phyloP scores from a whole-genome alignment of 2,888 invertebrate species.

The Acanthosepion lycidas region DNA sequence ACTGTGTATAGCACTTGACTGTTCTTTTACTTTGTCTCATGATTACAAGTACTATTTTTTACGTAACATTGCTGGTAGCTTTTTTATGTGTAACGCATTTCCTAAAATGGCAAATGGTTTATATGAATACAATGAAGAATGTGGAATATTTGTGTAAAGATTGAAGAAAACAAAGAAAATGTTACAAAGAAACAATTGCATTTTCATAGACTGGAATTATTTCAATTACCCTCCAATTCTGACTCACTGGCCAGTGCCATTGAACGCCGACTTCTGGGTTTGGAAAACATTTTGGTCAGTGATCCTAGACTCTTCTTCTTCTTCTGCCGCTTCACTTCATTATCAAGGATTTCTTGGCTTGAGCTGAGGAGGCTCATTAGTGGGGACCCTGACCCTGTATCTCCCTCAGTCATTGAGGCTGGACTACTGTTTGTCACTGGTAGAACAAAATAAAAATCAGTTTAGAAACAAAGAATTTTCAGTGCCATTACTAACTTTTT shows the following conservation, averaged over 20 bases:
- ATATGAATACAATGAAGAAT: neutral
- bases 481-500: too few relatives aligned
- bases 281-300: constrained; percentile 67
- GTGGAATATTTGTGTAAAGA: neutral
- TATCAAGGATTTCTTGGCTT: constrained; percentile 40
- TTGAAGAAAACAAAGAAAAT: neutral
- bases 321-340: constrained; percentile 61
- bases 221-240: constrained; percentile 59
- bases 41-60: too few relatives aligned
- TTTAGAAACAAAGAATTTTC: too few relatives aligned
- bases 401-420: neutral
- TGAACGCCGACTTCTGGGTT: constrained; percentile 64
- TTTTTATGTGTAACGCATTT: neutral
- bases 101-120: neutral
- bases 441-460: constrained; percentile 23
- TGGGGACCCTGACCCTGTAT: constrained; percentile 36
- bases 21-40: too few relatives aligned
- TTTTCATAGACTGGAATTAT: neutral
- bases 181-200: neutral
- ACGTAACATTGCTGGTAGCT: neutral
- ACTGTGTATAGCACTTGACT: too few relatives aligned
- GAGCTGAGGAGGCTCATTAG: neutral
- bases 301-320: constrained; percentile 65
- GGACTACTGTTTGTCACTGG: constrained; percentile 40
- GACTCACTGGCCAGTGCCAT: constrained; percentile 62